Evolutionary conservation across 1,140 invertebrate genomes (phyloP).

Genomic region (Orchestia grillus): DNA sequence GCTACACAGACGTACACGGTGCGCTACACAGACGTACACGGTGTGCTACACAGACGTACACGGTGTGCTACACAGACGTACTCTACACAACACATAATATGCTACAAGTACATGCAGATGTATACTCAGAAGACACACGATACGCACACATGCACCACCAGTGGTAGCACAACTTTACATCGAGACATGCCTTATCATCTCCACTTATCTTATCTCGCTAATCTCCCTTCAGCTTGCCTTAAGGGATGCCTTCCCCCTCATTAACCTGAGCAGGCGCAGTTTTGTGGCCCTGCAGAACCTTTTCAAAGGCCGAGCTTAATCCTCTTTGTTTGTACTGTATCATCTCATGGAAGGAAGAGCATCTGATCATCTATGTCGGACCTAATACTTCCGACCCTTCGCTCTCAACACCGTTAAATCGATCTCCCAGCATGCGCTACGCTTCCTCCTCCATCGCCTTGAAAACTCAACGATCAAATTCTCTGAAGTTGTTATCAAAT

Average conservation of each 20-base stretch:
- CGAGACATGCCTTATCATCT: background rate
- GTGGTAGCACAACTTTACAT: background rate
- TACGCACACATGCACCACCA: background rate
- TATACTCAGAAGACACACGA: too few relatives aligned
- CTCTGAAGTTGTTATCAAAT: too few relatives aligned
- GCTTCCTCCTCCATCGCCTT: too few relatives aligned
- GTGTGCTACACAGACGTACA: too few relatives aligned
- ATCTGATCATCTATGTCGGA: conserved; percentile 4
- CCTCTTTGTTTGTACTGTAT: background rate
- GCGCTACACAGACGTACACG: too few relatives aligned
- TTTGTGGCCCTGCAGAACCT: conserved; percentile 18
- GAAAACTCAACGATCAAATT: too few relatives aligned
- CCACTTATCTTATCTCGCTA: background rate
- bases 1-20: too few relatives aligned
- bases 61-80: too few relatives aligned
- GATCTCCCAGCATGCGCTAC: background rate
- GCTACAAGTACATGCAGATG: too few relatives aligned
- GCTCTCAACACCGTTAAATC: background rate
- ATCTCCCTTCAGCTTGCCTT: background rate
- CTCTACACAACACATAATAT: too few relatives aligned
- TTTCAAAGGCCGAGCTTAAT: background rate
- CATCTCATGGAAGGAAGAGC: conserved; percentile 17
- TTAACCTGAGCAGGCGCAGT: background rate
- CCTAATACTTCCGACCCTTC: conserved; percentile 3
- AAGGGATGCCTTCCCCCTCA: background rate